These are phyloP conservation scores for Listronotus oregonensis DNA, from an alignment of 1,140 invertebrate species.

Conservation along the genomic window DNA sequence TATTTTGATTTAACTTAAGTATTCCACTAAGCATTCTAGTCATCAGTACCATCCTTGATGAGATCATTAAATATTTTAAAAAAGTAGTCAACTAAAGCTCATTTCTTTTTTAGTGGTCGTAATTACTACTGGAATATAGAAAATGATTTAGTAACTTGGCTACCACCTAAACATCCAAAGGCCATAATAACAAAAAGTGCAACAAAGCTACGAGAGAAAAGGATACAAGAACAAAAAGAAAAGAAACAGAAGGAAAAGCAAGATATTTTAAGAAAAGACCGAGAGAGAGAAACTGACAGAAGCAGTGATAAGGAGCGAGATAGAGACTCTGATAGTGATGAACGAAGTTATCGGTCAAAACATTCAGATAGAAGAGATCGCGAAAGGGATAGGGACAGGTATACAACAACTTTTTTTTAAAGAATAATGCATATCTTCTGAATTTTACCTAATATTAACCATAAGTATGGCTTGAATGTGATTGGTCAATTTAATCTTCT, in stretches of 20 bases:
- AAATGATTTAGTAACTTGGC: constrained; percentile 92
- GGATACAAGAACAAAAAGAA: constrained; percentile 20
- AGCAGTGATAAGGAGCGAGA: constrained; percentile 36
- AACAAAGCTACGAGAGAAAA: constrained; percentile 76
- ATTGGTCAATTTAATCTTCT: no score
- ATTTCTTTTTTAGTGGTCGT: constrained; percentile 64
- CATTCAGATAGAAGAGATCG: constrained; percentile 41
- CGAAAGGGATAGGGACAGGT: constrained; percentile 24
- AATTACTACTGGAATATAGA: constrained; percentile 95
- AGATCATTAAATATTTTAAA: no score
- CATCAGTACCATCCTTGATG: no score
- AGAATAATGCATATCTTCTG: no score
- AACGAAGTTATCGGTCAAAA: constrained; percentile 38
- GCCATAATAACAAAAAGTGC: constrained; percentile 81
- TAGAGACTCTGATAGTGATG: constrained; percentile 42
- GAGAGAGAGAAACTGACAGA: constrained; percentile 39
- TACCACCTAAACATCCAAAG: constrained; percentile 90
- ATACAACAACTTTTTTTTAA: no score
- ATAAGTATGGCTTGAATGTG: no score
- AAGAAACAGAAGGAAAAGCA: constrained; percentile 34
- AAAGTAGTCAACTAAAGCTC: no score
- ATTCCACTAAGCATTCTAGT: no score
- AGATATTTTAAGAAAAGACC: constrained; percentile 37
- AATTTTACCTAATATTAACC: no score
- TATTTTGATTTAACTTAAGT: no score